Percentiles rank a stretch among this genome's conserved stretches.
Evolutionary conservation across 2,113 vertebrate species (phyloP).

Genomic region (Pseudorasbora parva): DNA sequence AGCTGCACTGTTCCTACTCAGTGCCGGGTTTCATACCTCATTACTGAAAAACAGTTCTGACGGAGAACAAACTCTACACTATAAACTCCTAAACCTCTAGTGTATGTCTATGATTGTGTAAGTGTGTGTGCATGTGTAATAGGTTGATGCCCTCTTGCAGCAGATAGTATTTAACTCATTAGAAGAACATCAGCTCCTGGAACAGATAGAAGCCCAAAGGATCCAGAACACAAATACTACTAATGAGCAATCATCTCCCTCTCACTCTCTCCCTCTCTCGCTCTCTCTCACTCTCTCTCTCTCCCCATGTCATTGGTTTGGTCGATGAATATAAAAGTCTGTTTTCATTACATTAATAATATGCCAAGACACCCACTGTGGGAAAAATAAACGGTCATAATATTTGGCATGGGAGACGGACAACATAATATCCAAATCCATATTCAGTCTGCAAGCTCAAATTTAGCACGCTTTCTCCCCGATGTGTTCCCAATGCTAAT

Average conservation of each 20-base stretch:
- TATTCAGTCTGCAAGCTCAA: conserved; percentile 76
- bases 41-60: conserved; percentile 32
- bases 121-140: conserved; percentile 42
- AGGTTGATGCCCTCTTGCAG: conserved; percentile 45
- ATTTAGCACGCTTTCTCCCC: conserved; percentile 71
- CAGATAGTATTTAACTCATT: conserved; percentile 73
- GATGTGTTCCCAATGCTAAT: conserved; percentile 75
- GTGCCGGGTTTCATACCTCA: not conserved
- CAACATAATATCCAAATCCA: conserved; percentile 79
- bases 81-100: conserved; percentile 42
- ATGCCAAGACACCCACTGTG: conserved; percentile 65
- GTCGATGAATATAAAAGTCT: conserved; percentile 70
- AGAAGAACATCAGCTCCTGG: conserved; percentile 65
- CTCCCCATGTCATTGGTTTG: conserved; percentile 67
- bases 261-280: conserved; percentile 62
- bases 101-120: conserved; percentile 42
- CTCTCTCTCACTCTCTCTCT: conserved; percentile 19
- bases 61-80: conserved; percentile 1
- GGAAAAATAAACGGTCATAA: conserved; percentile 64
- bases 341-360: conserved; percentile 74
- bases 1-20: conserved; percentile 17
- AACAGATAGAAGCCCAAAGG: conserved; percentile 66
- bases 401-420: conserved; percentile 75
- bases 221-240: conserved; percentile 68
- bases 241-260: conserved; percentile 77